phyloP scores from a whole-genome alignment of 2,113 vertebrate genomes.

The Marcusenius ussheri region DNA sequence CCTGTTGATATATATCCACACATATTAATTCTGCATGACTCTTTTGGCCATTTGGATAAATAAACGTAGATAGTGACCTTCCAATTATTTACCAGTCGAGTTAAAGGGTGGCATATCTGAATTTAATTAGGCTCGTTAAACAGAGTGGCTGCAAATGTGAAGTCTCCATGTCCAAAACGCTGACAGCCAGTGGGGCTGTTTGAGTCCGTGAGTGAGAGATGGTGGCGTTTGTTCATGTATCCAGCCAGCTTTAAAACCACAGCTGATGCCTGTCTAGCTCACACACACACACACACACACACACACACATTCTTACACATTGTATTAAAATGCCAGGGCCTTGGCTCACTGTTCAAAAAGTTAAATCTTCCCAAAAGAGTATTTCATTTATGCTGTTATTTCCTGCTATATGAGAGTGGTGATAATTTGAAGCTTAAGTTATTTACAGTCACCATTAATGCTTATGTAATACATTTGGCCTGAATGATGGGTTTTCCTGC shows the following conservation, averaged over 20 bases:
- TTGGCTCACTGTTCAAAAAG: not conserved
- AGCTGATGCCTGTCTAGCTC: not conserved
- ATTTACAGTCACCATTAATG: not conserved
- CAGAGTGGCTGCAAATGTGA: not conserved
- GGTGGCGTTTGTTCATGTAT: not conserved
- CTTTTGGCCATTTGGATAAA: not conserved
- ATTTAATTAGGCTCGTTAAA: conserved; percentile 1
- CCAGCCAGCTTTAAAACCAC: not conserved
- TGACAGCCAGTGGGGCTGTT: not conserved
- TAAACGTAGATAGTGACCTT: not conserved
- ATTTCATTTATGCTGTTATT: not conserved
- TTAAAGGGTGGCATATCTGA: not conserved
- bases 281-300: not conserved
- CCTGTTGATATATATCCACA: not conserved
- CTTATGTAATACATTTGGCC: not conserved
- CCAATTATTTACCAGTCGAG: not conserved
- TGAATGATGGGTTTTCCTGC: not conserved
- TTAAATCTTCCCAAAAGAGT: not conserved
- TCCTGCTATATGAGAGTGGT: not conserved
- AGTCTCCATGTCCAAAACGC: not conserved
- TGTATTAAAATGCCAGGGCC: not conserved
- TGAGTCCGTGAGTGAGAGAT: not conserved
- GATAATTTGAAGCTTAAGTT: not conserved
- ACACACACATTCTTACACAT: not conserved
- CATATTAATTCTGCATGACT: not conserved